phyloP scores from a whole-genome alignment of 2,113 vertebrate genomes.

The Nothoprocta pentlandii region DNA sequence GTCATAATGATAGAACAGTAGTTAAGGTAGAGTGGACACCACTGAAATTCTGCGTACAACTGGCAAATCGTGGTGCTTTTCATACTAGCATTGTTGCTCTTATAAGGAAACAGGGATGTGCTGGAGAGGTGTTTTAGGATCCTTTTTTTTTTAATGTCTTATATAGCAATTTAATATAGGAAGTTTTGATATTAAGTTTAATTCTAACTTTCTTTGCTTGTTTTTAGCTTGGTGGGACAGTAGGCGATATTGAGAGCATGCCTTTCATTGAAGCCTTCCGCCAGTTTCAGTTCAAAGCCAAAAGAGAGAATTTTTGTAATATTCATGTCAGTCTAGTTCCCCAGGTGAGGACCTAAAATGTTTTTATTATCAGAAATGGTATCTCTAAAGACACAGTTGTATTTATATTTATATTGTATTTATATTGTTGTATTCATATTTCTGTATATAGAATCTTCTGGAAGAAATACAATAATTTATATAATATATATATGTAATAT shows the following conservation, averaged over 20 bases:
- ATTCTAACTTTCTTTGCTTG: not conserved
- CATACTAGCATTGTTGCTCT: not conserved
- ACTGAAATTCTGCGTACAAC: not conserved
- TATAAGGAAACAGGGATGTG: not conserved
- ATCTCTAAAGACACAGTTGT: rapidly evolving
- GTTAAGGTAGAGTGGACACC: not conserved
- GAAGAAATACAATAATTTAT: not conserved
- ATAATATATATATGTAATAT: not conserved
- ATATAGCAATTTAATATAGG: rapidly evolving
- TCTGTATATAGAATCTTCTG: not conserved
- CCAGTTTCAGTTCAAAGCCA: constrained; percentile 98
- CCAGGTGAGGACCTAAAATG: constrained; percentile 81
- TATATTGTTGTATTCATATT: not conserved
- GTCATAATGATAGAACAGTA: not conserved
- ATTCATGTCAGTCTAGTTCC: constrained; percentile 97
- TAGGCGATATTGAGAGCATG: constrained; percentile 98
- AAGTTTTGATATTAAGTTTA: not conserved
- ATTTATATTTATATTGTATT: too few species aligned
- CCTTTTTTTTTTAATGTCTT: not conserved
- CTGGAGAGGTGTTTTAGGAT: not conserved
- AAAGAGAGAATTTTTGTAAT: constrained; percentile 96
- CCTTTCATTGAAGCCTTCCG: constrained; percentile 98
- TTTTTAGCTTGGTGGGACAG: constrained; percentile 91
- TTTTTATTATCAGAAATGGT: not conserved
- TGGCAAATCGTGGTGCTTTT: not conserved